phyloP scores from a whole-genome alignment of 1,140 invertebrate species.

The Megalonaias nervosa region DNA sequence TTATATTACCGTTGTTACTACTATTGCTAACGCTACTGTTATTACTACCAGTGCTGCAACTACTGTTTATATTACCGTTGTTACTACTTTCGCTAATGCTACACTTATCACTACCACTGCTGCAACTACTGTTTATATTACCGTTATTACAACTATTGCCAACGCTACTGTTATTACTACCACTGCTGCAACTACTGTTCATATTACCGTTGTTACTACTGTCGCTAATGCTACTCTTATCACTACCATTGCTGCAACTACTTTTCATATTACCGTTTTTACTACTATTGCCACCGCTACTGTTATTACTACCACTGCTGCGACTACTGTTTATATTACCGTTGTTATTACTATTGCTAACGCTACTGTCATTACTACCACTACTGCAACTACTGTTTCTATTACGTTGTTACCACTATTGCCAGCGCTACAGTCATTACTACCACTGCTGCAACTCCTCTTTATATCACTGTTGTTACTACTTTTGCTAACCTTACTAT shows the following conservation, averaged over 20 bases:
- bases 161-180: too few species aligned
- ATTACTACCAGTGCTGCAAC: too few species aligned
- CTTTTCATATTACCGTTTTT: conserved; percentile 3
- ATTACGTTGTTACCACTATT: conserved; percentile 11
- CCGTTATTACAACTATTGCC: too few species aligned
- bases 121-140: too few species aligned
- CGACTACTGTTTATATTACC: too few species aligned
- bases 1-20: too few species aligned
- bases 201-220: too few species aligned
- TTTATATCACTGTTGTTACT: conserved; percentile 26
- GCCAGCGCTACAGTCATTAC: conserved; percentile 19
- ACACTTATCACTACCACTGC: too few species aligned
- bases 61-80: too few species aligned
- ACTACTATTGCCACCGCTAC: conserved; percentile 7
- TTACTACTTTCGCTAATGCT: too few species aligned
- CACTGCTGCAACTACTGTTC: too few species aligned
- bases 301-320: conserved; percentile 14
- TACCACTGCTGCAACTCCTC: conserved; percentile 31
- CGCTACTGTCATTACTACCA: conserved; percentile 8
- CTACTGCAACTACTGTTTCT: conserved; percentile 25
- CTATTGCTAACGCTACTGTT: too few species aligned
- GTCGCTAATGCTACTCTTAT: conserved; percentile 3
- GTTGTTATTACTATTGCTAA: conserved; percentile 25
- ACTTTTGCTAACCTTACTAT: conserved; percentile 22
- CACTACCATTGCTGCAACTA: conserved; percentile 15